Evolutionary conservation across 2,888 invertebrate genomes (phyloP).

Genomic region (Calameuta pallipes): DNA sequence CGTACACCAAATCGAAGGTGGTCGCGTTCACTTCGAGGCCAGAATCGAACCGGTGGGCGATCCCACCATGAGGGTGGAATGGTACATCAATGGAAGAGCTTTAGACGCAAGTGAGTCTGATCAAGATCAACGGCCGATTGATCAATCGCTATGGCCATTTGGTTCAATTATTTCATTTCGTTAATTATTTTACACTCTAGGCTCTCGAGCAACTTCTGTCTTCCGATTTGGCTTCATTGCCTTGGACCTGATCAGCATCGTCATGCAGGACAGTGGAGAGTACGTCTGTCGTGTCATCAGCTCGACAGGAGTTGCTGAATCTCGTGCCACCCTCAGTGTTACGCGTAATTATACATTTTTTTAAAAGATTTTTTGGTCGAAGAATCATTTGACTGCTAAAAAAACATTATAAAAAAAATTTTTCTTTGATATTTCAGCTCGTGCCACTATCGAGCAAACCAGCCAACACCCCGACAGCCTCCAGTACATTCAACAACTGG

Average conservation of each 20-base stretch:
- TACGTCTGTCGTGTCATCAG: slow-evolving; percentile 90
- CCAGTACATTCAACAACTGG: slow-evolving; percentile 90
- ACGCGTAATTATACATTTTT: slow-evolving; percentile 66
- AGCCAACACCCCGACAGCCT: slow-evolving; percentile 93
- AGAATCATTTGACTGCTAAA: not conserved
- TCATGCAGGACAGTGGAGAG: slow-evolving; percentile 88
- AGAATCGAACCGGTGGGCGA: slow-evolving; percentile 97
- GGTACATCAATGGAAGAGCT: slow-evolving; percentile 92
- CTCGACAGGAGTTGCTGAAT: slow-evolving; percentile 88
- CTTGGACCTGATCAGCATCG: slow-evolving; percentile 88
- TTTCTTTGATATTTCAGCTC: slow-evolving; percentile 65
- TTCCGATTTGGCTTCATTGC: slow-evolving; percentile 99
- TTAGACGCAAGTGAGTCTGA: slow-evolving; percentile 86
- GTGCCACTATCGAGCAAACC: slow-evolving; percentile 85
- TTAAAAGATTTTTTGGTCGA: not conserved
- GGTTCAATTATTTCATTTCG: not conserved
- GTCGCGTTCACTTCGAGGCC: slow-evolving; percentile 96
- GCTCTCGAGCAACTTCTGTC: slow-evolving; percentile 93
- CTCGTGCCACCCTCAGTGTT: slow-evolving; percentile 83
- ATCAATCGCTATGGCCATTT: slow-evolving; percentile 9
- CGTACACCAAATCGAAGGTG: slow-evolving; percentile 87
- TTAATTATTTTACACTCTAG: slow-evolving; percentile 67
- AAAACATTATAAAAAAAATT: not conserved
- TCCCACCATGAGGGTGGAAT: slow-evolving; percentile 95
- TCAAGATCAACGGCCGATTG: not conserved